These are phyloP conservation scores for Portunus trituberculatus DNA, from an alignment of 1,140 invertebrate species.

Conservation along the genomic window DNA sequence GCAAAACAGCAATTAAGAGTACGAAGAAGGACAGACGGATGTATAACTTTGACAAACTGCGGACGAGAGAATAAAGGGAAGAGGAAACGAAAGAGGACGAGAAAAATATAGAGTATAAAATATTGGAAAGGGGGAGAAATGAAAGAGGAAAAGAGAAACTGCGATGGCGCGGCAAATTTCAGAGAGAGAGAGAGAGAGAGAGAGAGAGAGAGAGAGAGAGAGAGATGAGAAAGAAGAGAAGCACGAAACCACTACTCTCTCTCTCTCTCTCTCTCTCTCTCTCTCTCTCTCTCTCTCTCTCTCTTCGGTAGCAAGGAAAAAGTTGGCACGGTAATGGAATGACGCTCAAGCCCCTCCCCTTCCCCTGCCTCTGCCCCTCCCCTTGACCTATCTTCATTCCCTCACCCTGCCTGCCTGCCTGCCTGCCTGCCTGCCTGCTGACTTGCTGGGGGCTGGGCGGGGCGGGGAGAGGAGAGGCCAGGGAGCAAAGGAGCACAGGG, in stretches of 20 bases:
- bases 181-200: too few species aligned
- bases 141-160: neutral
- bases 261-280: too few species aligned
- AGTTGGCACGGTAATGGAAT: neutral
- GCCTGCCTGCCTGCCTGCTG: too few species aligned
- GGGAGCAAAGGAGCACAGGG: too few species aligned
- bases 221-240: too few species aligned
- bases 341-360: neutral
- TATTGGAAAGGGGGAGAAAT: neutral
- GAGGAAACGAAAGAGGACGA: neutral
- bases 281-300: neutral
- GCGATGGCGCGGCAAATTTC: too few species aligned
- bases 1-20: neutral
- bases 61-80: neutral
- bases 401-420: too few species aligned
- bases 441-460: too few species aligned
- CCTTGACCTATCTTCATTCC: too few species aligned
- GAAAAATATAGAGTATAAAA: too few species aligned
- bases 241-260: neutral
- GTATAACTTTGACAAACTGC: neutral
- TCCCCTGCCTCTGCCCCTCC: neutral
- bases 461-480: too few species aligned
- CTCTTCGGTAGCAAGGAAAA: neutral
- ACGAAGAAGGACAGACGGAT: neutral
- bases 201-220: too few species aligned